These are phyloP conservation scores for Nomada hirtipes DNA, from an alignment of 2,888 invertebrate species.

Conservation along the genomic window DNA sequence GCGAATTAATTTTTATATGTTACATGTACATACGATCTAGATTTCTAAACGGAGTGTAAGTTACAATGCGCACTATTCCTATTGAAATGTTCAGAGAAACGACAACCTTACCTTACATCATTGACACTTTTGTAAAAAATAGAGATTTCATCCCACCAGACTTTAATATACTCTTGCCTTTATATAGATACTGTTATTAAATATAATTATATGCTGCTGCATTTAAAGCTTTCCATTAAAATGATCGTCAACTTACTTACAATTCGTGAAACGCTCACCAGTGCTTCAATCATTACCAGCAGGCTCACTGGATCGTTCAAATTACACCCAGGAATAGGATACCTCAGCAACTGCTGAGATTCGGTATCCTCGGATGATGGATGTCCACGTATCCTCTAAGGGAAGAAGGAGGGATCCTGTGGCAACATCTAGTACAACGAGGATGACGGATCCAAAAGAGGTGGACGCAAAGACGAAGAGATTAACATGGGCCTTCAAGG, in stretches of 20 bases:
- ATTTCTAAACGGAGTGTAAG: too few relatives aligned
- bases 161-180: too few relatives aligned
- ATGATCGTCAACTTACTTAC: background rate
- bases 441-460: conserved; percentile 3
- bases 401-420: background rate
- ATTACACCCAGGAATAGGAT: conserved; percentile 62
- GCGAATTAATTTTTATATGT: too few relatives aligned
- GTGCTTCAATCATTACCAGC: background rate
- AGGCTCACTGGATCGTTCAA: background rate
- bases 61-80: too few relatives aligned
- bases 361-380: conserved; percentile 77
- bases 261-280: background rate
- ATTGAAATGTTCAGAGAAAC: too few relatives aligned
- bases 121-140: too few relatives aligned
- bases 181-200: too few relatives aligned
- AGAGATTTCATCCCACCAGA: too few relatives aligned
- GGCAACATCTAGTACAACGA: background rate
- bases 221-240: conserved; percentile 1
- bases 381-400: conserved; percentile 63
- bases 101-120: too few relatives aligned
- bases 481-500: background rate
- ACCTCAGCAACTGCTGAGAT: conserved; percentile 74
- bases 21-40: too few relatives aligned
- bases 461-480: conserved; percentile 22
- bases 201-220: background rate